Conservation (phyloP, 2,797 vertebrate species). For the Macrochelys suwanniensis region DNA sequence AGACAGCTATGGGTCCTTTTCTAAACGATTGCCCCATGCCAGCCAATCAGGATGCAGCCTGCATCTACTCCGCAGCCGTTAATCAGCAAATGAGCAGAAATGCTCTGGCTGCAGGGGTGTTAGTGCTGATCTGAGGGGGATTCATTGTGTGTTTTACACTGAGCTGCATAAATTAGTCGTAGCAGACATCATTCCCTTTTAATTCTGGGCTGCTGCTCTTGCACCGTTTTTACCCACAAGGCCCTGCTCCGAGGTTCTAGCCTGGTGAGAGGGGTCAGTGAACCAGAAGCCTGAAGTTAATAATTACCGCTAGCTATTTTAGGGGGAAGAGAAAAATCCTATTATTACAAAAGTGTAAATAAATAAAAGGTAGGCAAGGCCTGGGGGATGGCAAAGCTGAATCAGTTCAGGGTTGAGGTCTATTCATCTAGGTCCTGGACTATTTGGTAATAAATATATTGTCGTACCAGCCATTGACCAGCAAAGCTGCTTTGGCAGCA, state of each 20-base stretch:
- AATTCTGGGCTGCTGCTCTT: background rate
- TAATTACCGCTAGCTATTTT: background rate
- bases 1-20: slow-evolving; percentile 5
- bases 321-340: background rate
- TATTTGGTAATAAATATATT: slow-evolving; percentile 11
- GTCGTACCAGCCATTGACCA: slow-evolving; percentile 30
- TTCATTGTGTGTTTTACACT: slow-evolving; percentile 22
- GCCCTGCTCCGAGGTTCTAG: rapidly evolving
- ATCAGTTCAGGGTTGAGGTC: background rate
- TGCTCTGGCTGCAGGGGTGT: slow-evolving; percentile 19
- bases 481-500: slow-evolving; percentile 33
- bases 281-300: background rate
- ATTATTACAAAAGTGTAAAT: background rate
- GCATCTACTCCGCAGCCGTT: slow-evolving; percentile 21
- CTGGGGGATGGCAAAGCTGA: background rate
- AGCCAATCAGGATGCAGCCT: background rate
- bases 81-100: slow-evolving; percentile 48
- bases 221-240: background rate
- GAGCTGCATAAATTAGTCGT: slow-evolving; percentile 42
- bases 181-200: background rate
- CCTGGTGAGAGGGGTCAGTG: rapidly evolving
- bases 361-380: background rate
- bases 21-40: background rate
- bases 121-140: background rate
- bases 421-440: slow-evolving; percentile 7